Conservation (phyloP, 2,797 vertebrate genomes). For the Ctenopoma kingsleyae region DNA sequence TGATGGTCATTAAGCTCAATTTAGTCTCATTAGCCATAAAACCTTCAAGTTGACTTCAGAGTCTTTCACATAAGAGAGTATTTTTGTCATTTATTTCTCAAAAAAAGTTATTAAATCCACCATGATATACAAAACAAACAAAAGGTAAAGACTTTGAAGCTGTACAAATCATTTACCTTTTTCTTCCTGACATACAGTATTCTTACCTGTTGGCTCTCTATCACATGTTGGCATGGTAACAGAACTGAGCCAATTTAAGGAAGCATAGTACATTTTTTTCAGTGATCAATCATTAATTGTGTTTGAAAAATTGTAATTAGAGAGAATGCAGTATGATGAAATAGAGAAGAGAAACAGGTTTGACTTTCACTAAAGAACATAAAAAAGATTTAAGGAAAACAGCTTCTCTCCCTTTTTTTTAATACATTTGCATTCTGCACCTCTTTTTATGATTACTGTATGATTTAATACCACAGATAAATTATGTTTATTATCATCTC, state of each 20-base stretch:
- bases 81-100: no score
- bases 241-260: constrained; percentile 13
- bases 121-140: no score
- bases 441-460: constrained; percentile 35
- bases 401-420: constrained; percentile 13
- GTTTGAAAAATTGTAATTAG: constrained; percentile 45
- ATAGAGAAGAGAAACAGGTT: constrained; percentile 8
- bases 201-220: constrained; percentile 13
- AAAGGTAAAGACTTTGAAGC: neutral
- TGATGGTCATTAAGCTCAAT: no score
- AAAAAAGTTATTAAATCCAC: no score
- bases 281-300: constrained; percentile 47
- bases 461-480: constrained; percentile 46
- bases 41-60: no score
- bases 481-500: constrained; percentile 46
- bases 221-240: constrained; percentile 20
- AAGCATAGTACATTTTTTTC: constrained; percentile 12
- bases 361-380: constrained; percentile 35
- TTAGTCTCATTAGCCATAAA: no score
- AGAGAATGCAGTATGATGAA: constrained; percentile 16
- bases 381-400: constrained; percentile 36
- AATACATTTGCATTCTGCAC: neutral
- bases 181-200: constrained; percentile 1
- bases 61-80: no score
- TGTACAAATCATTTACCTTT: constrained; percentile 14